phyloP scores from a whole-genome alignment of 2,113 vertebrate species.

The Tragelaphus buxtoni region DNA sequence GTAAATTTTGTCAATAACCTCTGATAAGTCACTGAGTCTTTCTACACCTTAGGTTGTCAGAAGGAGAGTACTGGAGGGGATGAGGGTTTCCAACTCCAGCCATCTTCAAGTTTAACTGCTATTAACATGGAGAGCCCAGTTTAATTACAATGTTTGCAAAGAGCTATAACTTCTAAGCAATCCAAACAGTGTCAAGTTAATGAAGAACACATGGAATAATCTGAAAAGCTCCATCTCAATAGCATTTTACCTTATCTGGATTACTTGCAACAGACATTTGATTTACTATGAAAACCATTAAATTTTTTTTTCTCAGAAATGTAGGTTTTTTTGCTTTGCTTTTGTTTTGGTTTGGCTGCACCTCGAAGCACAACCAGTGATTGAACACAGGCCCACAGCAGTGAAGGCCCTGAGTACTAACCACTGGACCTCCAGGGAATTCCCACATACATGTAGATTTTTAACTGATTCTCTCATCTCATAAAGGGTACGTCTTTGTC shows the following conservation, averaged over 20 bases:
- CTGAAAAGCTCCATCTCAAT: background rate
- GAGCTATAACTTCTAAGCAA: slow-evolving; percentile 6
- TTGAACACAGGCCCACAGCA: background rate
- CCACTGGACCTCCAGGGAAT: background rate
- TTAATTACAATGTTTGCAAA: slow-evolving; percentile 14
- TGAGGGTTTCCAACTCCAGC: background rate
- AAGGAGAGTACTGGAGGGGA: background rate
- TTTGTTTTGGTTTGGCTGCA: background rate
- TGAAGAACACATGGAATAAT: slow-evolving; percentile 11
- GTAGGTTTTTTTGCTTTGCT: background rate
- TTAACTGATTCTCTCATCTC: background rate
- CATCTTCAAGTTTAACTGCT: background rate
- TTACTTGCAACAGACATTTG: background rate
- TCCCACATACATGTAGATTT: background rate
- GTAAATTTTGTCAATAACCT: background rate
- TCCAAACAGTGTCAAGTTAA: background rate
- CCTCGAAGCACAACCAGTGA: background rate
- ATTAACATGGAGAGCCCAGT: background rate
- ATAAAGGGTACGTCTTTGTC: background rate
- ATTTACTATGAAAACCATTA: background rate
- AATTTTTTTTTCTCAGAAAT: background rate
- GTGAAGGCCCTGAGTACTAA: background rate
- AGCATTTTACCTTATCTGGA: background rate
- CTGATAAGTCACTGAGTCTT: background rate
- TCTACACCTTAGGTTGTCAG: background rate